Evolutionary conservation across 2,113 vertebrate genomes (phyloP), one percentile per base, ranked within the genome.

Genomic region (Oceanodroma tethys): DNA sequence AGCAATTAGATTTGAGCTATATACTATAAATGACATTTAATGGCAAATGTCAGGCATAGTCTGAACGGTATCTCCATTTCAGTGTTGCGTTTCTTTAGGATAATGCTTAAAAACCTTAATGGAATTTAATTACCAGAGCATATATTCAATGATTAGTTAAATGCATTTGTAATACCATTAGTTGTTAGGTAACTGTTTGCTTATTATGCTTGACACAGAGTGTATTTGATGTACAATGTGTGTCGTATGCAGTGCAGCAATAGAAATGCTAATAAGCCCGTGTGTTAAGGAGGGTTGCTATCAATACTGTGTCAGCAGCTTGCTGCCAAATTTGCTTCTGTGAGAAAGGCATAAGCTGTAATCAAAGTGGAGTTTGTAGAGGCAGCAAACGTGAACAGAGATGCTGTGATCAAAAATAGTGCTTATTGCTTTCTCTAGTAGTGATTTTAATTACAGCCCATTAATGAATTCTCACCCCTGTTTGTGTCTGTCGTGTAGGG

Each of bases 1-100:
- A 86, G 98, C 98, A 98, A 98, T 98, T 98, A 98, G 96, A 97
- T 93, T 81, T 78, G 94, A 98, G 97, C 97, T 95, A 20, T 97
- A 45, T 91, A 60, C 94, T 82, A 50, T 89, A 97, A 97, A 90
- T 98, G 98, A 98, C 98, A 97, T 98, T 98, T 98, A 94, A 96
- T 98, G 97, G 97, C 98, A 97, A 97, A 98, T 95, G 96, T 96
- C 96, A 97, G 96, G 91, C 78, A 25, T 20, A 40, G 78, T 38
- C 73, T 59, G 72, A 90, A 66, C 27, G 72, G 32, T 60, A 26
- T 83, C 89, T 97, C n/a, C 53, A 55, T 91, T 95, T 86, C 75
- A 74, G 11, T 22, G 65, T 58, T 75, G 81, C 48, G 9, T 91
- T 95, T 86, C 91, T 97, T 93, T 68, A 80, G 87, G 90, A 86